Base-by-base conservation (phyloP, 2,888 invertebrate species). In the Dastarcus helophoroides region DNA sequence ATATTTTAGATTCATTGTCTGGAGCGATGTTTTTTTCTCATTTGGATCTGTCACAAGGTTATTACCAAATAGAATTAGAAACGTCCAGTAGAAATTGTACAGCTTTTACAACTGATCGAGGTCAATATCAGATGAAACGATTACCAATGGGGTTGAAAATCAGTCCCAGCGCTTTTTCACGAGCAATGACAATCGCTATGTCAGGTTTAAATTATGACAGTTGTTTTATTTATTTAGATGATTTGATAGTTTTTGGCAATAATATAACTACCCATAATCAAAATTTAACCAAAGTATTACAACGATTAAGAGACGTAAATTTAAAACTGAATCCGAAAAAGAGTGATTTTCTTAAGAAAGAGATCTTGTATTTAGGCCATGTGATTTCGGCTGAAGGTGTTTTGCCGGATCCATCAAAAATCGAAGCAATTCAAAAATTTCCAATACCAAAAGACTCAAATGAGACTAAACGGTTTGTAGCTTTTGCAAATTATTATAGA, bases 101-200 rank as follows among this genome's bases (percentile, higher is more conserved):
- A 21, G 42, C 41, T n/a, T 49, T 50, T 35, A 35, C 35, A 4
- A 47, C 45, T 8, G 38, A 41, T 33, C 28, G 33, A 29, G 45
- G 44, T 17, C 47, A 48, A 25, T 48, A 31, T 31, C 43, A 46
- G 36, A 41, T 44, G 39, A 43, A 16, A 24, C 34, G 42, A 24
- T 24, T 41, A 12, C 42, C 43, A 6, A 45, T 50, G 43, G 43
- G 47, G 9, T 31, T 50, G 27, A 48, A 47, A 37, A 41, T 34
- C 8, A 41, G 37, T 38, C 36, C 43, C 8, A 40, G 41, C 35
- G 29, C 38, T 24, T 50, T 50, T 40, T 48, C 40, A 12, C 40
- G n/a, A n/a, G n/a, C n/a, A n/a, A n/a, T 42, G 43, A 38, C 38
- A 14, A 38, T 44, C 6, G 43, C 43, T 14, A 38, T 42, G 38